Evolutionary conservation across 2,113 vertebrate genomes (phyloP), one percentile per base, ranked within the genome.

Genomic region (Willisornis vidua): DNA sequence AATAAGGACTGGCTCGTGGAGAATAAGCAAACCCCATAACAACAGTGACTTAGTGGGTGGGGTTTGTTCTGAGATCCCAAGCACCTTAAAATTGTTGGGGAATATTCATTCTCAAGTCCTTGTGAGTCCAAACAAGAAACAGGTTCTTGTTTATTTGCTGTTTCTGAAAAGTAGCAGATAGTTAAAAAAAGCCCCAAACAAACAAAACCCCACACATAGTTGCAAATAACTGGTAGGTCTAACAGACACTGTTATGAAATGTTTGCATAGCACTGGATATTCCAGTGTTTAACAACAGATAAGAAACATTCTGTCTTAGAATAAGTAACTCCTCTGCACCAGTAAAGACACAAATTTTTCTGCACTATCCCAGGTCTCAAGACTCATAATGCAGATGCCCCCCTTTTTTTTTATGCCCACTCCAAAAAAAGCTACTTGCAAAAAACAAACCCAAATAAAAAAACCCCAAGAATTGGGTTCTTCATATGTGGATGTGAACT

Each of bases 161-260:
- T 78, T 87, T 90, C 86, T 86, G 55, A 81, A 84, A 96, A 84
- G 67, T 25, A 59, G 68, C n/a, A 90, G 26, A 73, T 33, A 76
- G 58, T 70, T 23, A 58, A 57, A 0, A 75, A 90, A 28, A 43
- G 17, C 39, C 57, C 4, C 6, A 55, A 73, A 3, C 14, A 79
- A 62, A 16, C 23, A 68, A 39, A 85, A 28, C 10, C 7, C 2
- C 2, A 4, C 7, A 39, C 41, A 26, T 14, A 74, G 67, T 22
- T 86, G 31, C 59, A 68, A 75, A 94, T 29, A 82, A 43, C 20
- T 39, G 29, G 14, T 67, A 24, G 12, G 24, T 28, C 66, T 72
- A 61, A 55, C 37, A 90, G 41, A 37, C 59, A 37, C 4, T 28
- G 19, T 25, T 66, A 11, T 25, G n/a, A 66, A 68, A 73, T 80